These are phyloP conservation scores for Eurytoma adleriae DNA, from an alignment of 2,888 invertebrate species.

Conservation along the genomic window DNA sequence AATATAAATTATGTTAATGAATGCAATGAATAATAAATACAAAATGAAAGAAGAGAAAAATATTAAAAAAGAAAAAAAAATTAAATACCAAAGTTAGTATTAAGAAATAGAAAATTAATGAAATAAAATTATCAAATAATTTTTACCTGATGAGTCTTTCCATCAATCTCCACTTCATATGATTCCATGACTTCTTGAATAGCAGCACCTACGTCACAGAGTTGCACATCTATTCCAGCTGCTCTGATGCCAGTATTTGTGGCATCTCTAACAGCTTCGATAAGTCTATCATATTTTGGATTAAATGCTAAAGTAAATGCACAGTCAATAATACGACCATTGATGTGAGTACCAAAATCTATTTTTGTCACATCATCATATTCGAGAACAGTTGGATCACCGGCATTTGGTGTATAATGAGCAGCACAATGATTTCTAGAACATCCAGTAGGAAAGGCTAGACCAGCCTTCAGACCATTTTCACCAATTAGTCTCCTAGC, in stretches of 20 bases:
- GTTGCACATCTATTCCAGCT: conserved; percentile 96
- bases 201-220: conserved; percentile 97
- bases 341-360: conserved; percentile 98
- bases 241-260: conserved; percentile 98
- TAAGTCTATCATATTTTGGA: conserved; percentile 94
- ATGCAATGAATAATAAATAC: neutral
- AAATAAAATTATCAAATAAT: no score
- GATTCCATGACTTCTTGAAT: conserved; percentile 99
- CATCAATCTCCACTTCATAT: conserved; percentile 97
- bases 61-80: neutral
- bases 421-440: conserved; percentile 99
- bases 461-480: conserved; percentile 94
- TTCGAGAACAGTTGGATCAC: conserved; percentile 94
- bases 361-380: conserved; percentile 99
- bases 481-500: conserved; percentile 95
- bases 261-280: conserved; percentile 97
- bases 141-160: conserved; percentile 90
- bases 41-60: conserved; percentile 5
- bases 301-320: conserved; percentile 99
- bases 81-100: conserved; percentile 17
- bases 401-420: conserved; percentile 99
- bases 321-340: conserved; percentile 98
- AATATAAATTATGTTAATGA: conserved; percentile 2
- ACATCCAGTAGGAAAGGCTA: conserved; percentile 98
- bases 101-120: neutral